These are phyloP conservation scores for Pardalotus punctatus DNA, from an alignment of 2,113 vertebrate genomes.

Conservation along the genomic window DNA sequence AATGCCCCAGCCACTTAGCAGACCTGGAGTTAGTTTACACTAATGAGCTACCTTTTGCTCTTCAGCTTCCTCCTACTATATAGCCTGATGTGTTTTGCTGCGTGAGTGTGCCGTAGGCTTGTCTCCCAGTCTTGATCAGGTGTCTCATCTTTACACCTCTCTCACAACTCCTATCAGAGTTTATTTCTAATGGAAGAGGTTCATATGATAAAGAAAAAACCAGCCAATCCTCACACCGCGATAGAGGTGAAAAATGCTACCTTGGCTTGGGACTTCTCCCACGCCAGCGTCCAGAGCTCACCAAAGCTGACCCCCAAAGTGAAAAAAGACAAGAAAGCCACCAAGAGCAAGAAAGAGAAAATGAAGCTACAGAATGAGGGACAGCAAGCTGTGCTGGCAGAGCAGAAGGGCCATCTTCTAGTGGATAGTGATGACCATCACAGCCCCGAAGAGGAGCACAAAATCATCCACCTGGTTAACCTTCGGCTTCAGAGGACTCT, in stretches of 20 bases:
- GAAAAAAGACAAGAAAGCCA: constrained; percentile 76
- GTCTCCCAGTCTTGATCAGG: constrained; percentile 78
- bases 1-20: constrained; percentile 35
- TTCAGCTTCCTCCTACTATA: constrained; percentile 81
- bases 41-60: constrained; percentile 85
- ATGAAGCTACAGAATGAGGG: constrained; percentile 67
- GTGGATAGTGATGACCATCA: constrained; percentile 77
- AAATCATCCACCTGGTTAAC: constrained; percentile 68
- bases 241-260: constrained; percentile 89
- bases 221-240: constrained; percentile 80
- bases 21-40: constrained; percentile 72
- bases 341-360: constrained; percentile 76
- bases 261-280: constrained; percentile 89
- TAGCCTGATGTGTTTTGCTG: constrained; percentile 84
- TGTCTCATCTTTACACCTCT: constrained; percentile 86
- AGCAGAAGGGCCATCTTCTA: constrained; percentile 85
- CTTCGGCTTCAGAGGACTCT: constrained; percentile 85
- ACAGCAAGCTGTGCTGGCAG: constrained; percentile 78
- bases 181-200: constrained; percentile 94
- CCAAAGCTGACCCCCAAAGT: constrained; percentile 87
- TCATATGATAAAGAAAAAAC: constrained; percentile 83
- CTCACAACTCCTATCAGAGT: constrained; percentile 87
- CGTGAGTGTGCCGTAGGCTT: constrained; percentile 81
- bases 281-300: constrained; percentile 86
- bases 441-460: constrained; percentile 80